Evolutionary conservation across 2,888 invertebrate genomes (phyloP).

Genomic region (Dorcus hopei): DNA sequence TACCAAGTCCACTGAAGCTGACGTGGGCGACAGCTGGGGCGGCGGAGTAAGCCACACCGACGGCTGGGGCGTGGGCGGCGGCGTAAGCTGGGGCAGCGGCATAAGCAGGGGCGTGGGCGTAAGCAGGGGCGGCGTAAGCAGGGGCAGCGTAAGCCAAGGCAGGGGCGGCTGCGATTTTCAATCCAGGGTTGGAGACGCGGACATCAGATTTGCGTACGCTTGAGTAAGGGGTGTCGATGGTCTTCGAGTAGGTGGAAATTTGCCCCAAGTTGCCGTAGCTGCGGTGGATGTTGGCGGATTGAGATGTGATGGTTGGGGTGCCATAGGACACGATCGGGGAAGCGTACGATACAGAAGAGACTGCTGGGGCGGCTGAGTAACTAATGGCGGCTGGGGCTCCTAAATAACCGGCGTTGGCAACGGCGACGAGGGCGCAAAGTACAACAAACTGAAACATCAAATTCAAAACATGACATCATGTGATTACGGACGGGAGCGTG

Average conservation of each 20-base stretch:
- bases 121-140: slow-evolving; percentile 36
- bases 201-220: slow-evolving; percentile 69
- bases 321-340: slow-evolving; percentile 29
- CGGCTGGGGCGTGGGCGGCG: slow-evolving; percentile 45
- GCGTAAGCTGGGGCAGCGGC: slow-evolving; percentile 33
- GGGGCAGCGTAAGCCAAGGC: slow-evolving; percentile 38
- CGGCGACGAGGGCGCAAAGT: slow-evolving; percentile 56
- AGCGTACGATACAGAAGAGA: slow-evolving; percentile 28
- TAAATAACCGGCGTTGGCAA: slow-evolving; percentile 59
- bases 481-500: not conserved
- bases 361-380: slow-evolving; percentile 51
- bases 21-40: slow-evolving; percentile 49
- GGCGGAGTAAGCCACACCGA: slow-evolving; percentile 40
- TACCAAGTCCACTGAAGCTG: slow-evolving; percentile 22
- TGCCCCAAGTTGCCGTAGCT: slow-evolving; percentile 67
- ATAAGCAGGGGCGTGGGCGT: slow-evolving; percentile 50
- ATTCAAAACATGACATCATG: slow-evolving; percentile 7
- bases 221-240: slow-evolving; percentile 70
- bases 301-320: slow-evolving; percentile 56
- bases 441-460: slow-evolving; percentile 50
- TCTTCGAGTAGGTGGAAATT: slow-evolving; percentile 67
- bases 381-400: slow-evolving; percentile 43
- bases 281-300: slow-evolving; percentile 60
- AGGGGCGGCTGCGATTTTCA: slow-evolving; percentile 34
- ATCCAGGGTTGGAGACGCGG: slow-evolving; percentile 65